Base-by-base conservation (phyloP, 2,888 invertebrate species). In the Troides oblongomaculatus region DNA sequence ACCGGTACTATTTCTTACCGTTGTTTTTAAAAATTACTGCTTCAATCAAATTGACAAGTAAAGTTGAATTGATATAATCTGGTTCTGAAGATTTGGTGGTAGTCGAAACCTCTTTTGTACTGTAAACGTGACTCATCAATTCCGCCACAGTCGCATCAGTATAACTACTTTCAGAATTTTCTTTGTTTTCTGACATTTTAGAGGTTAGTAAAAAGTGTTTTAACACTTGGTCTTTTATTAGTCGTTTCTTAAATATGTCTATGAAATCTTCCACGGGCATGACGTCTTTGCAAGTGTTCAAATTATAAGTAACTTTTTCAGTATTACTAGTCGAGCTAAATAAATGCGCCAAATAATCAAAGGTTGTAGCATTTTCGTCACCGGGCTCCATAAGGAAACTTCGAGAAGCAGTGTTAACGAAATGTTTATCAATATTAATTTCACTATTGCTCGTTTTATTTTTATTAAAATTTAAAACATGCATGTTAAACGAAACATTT, bases 31-130 rank as follows among this genome's bases (percentile, higher is more conserved):
- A 92, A 75, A 92, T 92, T 14, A 92, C 87, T 57, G 91, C 90
- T 80, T 92, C 90, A 14, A 92, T 87, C 71, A 92, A 85, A 82
- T 92, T 87, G 7, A 85, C 89, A 39, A 92, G 82, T 66, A 91
- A 77, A 17, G 92, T 91, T 56, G 92, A 91, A 78, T 92, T 92
- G 0, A 90, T 76, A 64, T 79, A 78, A 69, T 90, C 87, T 71
- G 73, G 81, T 43, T 83, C 77, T 3, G 84, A 78, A 50, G 78
- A 64, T 76, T 79, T 86, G 12, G 74, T 74, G 21, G 85, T 85
- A 0, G 86, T 85, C 14, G 80, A n/a, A 10, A 77, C 64, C 66
- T 76, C 77, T 74, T 85, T 88, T 72, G 85, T 88, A 73, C 84
- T 90, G 71, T 91, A 92, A 67, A 92, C 78, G 75, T 78, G 81